Conservation (phyloP, 2,113 vertebrate species). For the Pithys albifrons region DNA sequence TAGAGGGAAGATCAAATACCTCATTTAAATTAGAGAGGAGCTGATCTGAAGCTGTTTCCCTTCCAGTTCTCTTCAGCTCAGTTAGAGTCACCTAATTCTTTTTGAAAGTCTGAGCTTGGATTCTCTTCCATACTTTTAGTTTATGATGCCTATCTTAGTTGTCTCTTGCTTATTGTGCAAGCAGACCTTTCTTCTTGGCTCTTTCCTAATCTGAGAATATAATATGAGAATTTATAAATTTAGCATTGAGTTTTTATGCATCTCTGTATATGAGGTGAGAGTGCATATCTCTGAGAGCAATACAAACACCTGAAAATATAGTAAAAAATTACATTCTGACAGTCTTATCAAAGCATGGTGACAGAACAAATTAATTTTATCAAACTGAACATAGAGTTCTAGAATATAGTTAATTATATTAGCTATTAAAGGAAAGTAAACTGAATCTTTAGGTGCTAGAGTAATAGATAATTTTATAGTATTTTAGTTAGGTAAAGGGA, state of each 20-base stretch:
- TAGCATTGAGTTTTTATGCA: neutral
- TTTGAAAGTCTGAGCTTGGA: neutral
- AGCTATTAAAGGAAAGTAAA: neutral
- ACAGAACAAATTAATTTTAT: neutral
- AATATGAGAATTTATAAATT: neutral
- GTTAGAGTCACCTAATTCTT: neutral
- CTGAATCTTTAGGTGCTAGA: neutral
- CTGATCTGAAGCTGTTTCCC: neutral
- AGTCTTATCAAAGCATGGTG: neutral
- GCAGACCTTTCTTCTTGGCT: neutral
- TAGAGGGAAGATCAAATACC: neutral
- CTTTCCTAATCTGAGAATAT: neutral
- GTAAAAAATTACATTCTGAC: neutral
- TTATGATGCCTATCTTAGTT: neutral
- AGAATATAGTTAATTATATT: neutral
- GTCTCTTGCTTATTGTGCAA: neutral
- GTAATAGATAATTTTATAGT: neutral
- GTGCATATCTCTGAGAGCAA: rapidly evolving
- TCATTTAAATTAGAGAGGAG: neutral
- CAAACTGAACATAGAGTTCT: neutral
- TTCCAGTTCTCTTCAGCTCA: neutral
- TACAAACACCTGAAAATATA: neutral
- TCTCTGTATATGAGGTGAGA: neutral
- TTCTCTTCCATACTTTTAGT: neutral
- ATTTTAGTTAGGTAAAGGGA: neutral